Percentiles rank a stretch among this genome's conserved stretches.
Conservation (phyloP, 2,797 vertebrate genomes). For the Sebastes umbrosus region DNA sequence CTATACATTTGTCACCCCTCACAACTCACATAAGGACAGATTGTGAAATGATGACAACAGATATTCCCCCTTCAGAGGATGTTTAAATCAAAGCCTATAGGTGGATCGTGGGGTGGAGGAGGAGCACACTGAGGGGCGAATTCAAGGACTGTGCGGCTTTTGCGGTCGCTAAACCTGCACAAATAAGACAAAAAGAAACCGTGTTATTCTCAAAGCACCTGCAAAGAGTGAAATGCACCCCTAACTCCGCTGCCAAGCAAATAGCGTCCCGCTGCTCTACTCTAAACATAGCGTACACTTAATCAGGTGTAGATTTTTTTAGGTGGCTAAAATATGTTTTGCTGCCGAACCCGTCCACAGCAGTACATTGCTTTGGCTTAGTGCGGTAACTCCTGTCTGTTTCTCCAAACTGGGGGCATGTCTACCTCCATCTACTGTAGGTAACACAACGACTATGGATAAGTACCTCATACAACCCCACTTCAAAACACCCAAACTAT, state of each 20-base stretch:
- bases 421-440: too few species aligned
- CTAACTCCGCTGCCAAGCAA: neutral
- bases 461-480: too few species aligned
- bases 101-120: neutral
- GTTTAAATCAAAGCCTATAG: neutral
- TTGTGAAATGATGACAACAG: conserved; percentile 1
- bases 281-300: too few species aligned
- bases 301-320: fast-evolving
- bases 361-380: too few species aligned
- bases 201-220: neutral
- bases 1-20: neutral
- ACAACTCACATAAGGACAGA: conserved; percentile 6
- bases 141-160: neutral
- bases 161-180: neutral
- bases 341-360: too few species aligned
- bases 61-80: neutral
- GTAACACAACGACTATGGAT: too few species aligned
- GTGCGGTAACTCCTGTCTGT: too few species aligned
- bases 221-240: neutral
- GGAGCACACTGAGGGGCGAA: neutral
- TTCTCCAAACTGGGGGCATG: too few species aligned
- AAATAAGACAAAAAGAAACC: neutral
- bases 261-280: neutral
- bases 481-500: too few species aligned
- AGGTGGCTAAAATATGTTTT: too few species aligned